A percentile compares a stretch with the other conserved stretches of the same genome.
phyloP scores from a whole-genome alignment of 2,113 vertebrate genomes.

The Raja brachyura region DNA sequence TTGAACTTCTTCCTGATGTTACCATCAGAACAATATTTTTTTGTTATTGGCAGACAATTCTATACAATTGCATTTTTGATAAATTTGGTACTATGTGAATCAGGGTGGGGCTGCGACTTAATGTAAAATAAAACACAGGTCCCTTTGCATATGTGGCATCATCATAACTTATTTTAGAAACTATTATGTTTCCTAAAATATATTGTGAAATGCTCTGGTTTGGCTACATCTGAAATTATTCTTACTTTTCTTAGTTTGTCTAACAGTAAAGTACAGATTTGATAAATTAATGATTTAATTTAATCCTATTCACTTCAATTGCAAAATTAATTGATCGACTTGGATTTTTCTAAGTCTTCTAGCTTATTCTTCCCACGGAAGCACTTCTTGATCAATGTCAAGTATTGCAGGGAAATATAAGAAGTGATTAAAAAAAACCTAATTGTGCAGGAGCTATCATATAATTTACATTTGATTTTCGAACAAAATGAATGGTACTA shows the following conservation, averaged over 20 bases:
- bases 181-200: background rate
- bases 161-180: background rate
- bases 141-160: background rate
- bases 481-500: background rate
- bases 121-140: background rate
- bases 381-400: slow-evolving; percentile 1
- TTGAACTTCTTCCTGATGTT: background rate
- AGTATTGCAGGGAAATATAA: background rate
- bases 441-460: background rate
- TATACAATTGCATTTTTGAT: background rate
- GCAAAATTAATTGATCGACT: background rate
- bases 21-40: background rate
- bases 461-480: slow-evolving; percentile 24
- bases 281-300: background rate
- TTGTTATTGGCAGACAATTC: background rate
- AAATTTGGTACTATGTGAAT: background rate
- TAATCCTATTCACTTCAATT: background rate
- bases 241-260: background rate
- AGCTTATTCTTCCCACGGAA: background rate
- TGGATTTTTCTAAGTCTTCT: background rate
- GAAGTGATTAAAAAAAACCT: background rate
- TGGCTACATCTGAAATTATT: background rate
- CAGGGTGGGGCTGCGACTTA: background rate
- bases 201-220: too few relatives aligned
- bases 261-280: background rate